These are phyloP conservation scores for Thinocorus orbignyianus DNA, from an alignment of 2,113 vertebrate genomes.

Conservation along the genomic window DNA sequence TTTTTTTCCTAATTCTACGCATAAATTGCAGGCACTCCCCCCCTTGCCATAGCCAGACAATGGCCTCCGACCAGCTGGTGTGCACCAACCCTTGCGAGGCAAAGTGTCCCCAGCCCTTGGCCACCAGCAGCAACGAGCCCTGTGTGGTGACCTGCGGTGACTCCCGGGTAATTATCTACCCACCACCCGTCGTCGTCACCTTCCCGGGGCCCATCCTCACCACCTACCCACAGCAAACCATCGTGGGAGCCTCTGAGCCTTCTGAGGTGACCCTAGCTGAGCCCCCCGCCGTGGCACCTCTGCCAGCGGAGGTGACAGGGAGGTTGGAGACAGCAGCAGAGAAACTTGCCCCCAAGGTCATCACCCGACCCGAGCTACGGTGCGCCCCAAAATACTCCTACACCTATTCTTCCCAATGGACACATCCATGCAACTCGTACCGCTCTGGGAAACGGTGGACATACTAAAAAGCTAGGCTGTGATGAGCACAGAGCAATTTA, in stretches of 20 bases:
- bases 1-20: background rate
- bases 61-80: slow-evolving; percentile 22
- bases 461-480: background rate
- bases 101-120: slow-evolving; percentile 28
- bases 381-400: slow-evolving; percentile 42
- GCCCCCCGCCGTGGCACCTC: rapidly evolving
- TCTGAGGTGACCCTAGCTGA: background rate
- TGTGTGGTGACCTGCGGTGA: slow-evolving; percentile 16
- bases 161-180: slow-evolving; percentile 50
- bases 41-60: background rate
- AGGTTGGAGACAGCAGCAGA: background rate
- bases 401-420: slow-evolving; percentile 59
- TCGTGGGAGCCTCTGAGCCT: background rate
- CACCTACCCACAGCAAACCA: slow-evolving; percentile 25
- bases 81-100: slow-evolving; percentile 13
- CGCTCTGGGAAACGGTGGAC: slow-evolving; percentile 18
- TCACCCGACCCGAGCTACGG: background rate
- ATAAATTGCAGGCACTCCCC: background rate
- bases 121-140: slow-evolving; percentile 43
- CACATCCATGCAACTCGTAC: slow-evolving; percentile 37
- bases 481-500: rapidly evolving
- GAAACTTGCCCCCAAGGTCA: background rate
- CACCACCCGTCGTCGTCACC: slow-evolving; percentile 6
- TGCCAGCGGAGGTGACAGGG: background rate
- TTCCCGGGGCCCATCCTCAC: slow-evolving; percentile 63